Evolutionary conservation across 1,140 invertebrate genomes (phyloP), one percentile per base, ranked within the genome.

Genomic region (Drosophila tristis): DNA sequence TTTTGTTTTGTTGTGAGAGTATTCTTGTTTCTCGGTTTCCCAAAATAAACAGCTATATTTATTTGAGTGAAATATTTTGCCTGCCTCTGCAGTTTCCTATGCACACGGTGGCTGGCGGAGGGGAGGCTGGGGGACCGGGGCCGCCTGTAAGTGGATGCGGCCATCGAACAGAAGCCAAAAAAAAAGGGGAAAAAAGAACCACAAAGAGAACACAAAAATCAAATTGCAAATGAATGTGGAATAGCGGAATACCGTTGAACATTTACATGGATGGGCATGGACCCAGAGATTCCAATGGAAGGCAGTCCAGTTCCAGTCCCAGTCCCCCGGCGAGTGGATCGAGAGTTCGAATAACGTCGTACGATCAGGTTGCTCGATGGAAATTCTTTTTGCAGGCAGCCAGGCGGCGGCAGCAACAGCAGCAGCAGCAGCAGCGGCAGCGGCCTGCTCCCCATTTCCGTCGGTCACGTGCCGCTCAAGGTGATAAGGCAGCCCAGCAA

Each of bases 401-500:
- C 26, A 29, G 26, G 26, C 26, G 26, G 26, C 26, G 26, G 7
- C 29, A 8, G 16, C 16, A 20, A 15, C 55, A 5, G 5, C 26
- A 7, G 26, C 26, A 7, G 8, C 31, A 9, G 8, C 31, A 5
- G 6, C 26, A 7, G 26, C 26, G 26, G 2, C 50, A 9, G n/a
- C 26, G 20, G 35, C 35, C 50, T n/a, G 25, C 13, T 35, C 25
- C 51, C 43, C 29, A 15, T 47, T 39, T 29, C 20, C 25, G 25
- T n/a, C 20, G 43, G 59, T 78, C 74, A 78, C 74, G 74, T 78
- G 74, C 74, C 65, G 58, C 53, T 48, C 74, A 78, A 78, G 74
- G 74, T 78, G 74, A 77, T 77, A 77, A 68, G 73, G 31, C 31
- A 35, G 31, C 6, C 7, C 1, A 35, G 31, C 35, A 39, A 25